Evolutionary conservation across 2,113 vertebrate genomes (phyloP), one percentile per base, ranked within the genome.

Genomic region (Peucedramus taeniatus): DNA sequence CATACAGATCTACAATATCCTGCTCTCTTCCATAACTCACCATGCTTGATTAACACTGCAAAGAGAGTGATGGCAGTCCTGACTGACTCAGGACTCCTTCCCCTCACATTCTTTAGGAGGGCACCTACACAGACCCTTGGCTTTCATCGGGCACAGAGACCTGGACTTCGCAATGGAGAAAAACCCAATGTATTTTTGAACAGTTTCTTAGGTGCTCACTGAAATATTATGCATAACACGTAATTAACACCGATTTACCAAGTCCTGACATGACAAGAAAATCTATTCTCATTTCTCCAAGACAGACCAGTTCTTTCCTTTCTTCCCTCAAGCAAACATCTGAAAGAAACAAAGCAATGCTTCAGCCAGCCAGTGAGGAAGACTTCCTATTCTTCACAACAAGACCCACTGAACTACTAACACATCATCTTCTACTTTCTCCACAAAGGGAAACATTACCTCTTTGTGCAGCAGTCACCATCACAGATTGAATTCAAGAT

Each of bases 401-500:
- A 80, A 60, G 44, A 79, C 23, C 40, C 35, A 24, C 28, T 87
- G 84, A 79, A 88, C 66, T 50, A 37, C 42, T 81, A 33, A 42
- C 37, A 47, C 31, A 6, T 27, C 20, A 17, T 33, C 69, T 27
- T 83, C 40, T 77, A 2, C 26, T 70, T 87, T 59, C 4, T 39
- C 53, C 66, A 63, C 54, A 63, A 22, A 37, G 47, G 19, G 33
- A 39, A 70, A 31, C 12, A 15, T 20, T 51, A 39, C 13, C 37
- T 79, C 0, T 0, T n/a, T 27, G 5, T 8, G 63, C 28, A 81
- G n/a, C 72, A 79, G n/a, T 60, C 56, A 44, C 53, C 4, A 1
- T 19, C 13, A 5, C 15, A 81, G 51, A 56, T 3, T 42, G 65
- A 79, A 85, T 64, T 93, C 15, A 22, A 63, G 42, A 13, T 39